Base-by-base conservation (phyloP, 2,113 vertebrate genomes). In the Cephalopholis sonnerati region DNA sequence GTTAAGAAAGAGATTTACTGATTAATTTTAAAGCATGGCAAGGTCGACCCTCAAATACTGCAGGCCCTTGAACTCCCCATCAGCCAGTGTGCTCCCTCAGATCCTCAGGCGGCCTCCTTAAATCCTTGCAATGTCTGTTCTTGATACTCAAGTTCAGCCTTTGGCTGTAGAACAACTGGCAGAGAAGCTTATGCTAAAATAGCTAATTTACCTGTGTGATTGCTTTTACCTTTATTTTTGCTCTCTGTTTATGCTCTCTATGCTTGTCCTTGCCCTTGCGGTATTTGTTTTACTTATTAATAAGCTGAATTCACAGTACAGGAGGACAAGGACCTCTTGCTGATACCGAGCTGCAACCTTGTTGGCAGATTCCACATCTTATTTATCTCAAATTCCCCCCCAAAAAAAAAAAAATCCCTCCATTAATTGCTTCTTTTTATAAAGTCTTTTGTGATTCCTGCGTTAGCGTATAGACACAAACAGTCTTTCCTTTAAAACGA, bases 141-240 rank as follows among this genome's bases (percentile, higher is more conserved):
- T 29, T 54, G 24, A 54, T 62, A 41, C 11, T n/a, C 2, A 51
- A 50, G 63, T 79, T 59, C 53, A 67, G 27, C 2, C 39, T 41
- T 58, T 20, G 27, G 55, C 41, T 64, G 3, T 12, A 15, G 6
- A 65, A 46, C 22, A 65, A 32, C 36, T 64, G 24, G 46, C 10
- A 41, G 27, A 62, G 29, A 62, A 48, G n/a, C n/a, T 32, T 13
- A 5, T 75, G 27, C 22, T 25, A 53, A 29, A 44, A 11, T 6
- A 51, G 10, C n/a, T 73, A 55, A 48, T 72, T 29, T 48, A 57
- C 13, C 51, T 27, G 17, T 29, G 24, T 7, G 36, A 66, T 4
- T 75, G 9, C 15, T 63, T 74, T 39, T 51, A 51, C 59, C 27
- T 44, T 51, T 7, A 41, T 68, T 79, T 41, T 70, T 24, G 22